Base-by-base conservation (phyloP, 2,113 vertebrate species). In the Cyprinodon tularosa region DNA sequence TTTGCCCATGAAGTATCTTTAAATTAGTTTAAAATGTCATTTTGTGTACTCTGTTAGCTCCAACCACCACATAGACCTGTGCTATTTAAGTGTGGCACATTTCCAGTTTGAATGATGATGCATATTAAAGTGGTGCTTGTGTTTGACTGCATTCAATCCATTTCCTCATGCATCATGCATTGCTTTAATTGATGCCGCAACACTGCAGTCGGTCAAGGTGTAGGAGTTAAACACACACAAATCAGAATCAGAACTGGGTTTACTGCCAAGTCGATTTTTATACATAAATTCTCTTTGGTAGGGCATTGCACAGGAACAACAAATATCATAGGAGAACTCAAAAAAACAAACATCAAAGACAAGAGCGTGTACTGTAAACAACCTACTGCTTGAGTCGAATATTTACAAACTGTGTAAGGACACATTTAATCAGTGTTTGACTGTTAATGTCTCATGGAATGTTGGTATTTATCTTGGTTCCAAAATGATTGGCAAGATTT, bases 11-110 rank as follows among this genome's bases (percentile, higher is more conserved):
- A 68, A 65, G 68, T 62, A 71, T 83, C 74, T 81, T 86, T 79
- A 47, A 70, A 75, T 79, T 68, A 84, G 74, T 78, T 77, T 9
- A 71, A 85, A 76, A 62, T 65, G 74, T 77, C 68, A 50, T 9
- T 82, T 67, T 78, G 3, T 76, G 87, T 79, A 77, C 80, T 82
- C 63, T 74, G 68, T 69, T 70, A 74, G 72, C 40, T 22, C 3
- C 36, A 13, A 20, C 12, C 8, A 47, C n/a, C 29, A 0, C 59
- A 62, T 71, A 57, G 37, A 65, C 36, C 14, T 74, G 12, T 62
- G 47, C 66, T 0, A 59, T 62, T 84, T 71, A 50, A 29, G 62
- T 68, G 22, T 22, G 42, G 63, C 50, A 38, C 50, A 79, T 86
- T 78, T 82, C 47, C 68, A 61, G 57, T 4, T 22, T 81, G 70